A percentile compares a stretch with the other conserved stretches of the same genome.
phyloP scores from a whole-genome alignment of 2,888 invertebrate genomes.

The Trachelus stipa region DNA sequence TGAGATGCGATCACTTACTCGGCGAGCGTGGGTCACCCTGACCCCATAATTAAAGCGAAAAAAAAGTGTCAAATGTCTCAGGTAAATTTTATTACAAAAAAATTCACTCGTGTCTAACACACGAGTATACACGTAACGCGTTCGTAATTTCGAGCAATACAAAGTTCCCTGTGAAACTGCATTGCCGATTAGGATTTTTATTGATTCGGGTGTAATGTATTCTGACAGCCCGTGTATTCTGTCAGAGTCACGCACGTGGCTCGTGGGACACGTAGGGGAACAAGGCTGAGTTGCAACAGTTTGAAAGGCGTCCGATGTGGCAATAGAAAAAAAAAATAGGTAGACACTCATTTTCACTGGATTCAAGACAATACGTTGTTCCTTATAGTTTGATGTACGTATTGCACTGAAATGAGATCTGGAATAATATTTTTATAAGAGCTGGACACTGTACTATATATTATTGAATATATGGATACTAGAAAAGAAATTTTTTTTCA shows the following conservation, averaged over 20 bases:
- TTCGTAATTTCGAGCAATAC: too few relatives aligned
- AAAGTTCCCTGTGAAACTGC: too few relatives aligned
- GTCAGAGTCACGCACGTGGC: not conserved
- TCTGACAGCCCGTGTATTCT: not conserved
- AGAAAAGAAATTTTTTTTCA: too few relatives aligned
- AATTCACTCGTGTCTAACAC: not conserved
- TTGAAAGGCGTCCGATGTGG: not conserved
- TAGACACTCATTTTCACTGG: not conserved
- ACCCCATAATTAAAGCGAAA: not conserved
- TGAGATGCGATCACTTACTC: not conserved
- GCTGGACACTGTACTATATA: too few relatives aligned
- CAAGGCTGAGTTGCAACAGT: conserved; percentile 11
- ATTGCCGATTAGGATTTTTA: too few relatives aligned
- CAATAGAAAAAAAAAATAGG: not conserved
- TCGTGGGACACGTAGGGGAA: conserved; percentile 11
- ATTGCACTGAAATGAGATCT: too few relatives aligned
- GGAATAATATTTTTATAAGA: too few relatives aligned
- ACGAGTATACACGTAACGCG: too few relatives aligned
- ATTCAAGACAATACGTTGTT: too few relatives aligned
- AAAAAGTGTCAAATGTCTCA: not conserved
- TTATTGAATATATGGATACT: too few relatives aligned
- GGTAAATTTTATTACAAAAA: not conserved
- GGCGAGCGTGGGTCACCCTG: conserved; percentile 5
- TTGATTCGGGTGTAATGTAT: too few relatives aligned
- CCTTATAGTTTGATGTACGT: too few relatives aligned